phyloP scores from a whole-genome alignment of 2,888 invertebrate genomes.

The Leptopilina syphax region DNA sequence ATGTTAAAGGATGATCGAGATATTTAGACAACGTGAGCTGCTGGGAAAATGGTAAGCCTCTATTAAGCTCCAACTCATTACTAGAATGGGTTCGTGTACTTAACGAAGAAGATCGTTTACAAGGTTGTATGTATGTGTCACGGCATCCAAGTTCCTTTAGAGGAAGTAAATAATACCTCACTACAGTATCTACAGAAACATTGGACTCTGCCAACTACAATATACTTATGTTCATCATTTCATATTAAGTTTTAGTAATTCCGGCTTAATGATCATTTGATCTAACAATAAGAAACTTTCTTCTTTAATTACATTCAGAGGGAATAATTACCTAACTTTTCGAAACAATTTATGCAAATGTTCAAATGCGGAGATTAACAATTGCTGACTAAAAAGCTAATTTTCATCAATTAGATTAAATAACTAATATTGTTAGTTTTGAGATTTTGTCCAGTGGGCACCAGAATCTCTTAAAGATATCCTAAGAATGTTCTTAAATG shows the following conservation, averaged over 20 bases:
- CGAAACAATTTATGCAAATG: too few species aligned
- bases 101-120: constrained; percentile 31
- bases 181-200: neutral
- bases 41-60: constrained; percentile 29
- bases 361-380: too few species aligned
- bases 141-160: neutral
- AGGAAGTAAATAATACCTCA: constrained; percentile 24
- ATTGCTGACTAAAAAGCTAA: too few species aligned
- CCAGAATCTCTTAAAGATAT: too few species aligned
- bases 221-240: neutral
- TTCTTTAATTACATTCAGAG: too few species aligned
- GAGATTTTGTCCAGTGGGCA: too few species aligned
- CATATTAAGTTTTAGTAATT: neutral
- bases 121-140: constrained; percentile 1
- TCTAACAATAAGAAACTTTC: neutral
- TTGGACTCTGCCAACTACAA: neutral
- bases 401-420: too few species aligned
- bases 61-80: constrained; percentile 36
- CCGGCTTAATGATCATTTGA: neutral
- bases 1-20: constrained; percentile 22
- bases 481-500: too few species aligned
- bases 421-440: too few species aligned
- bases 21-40: constrained; percentile 35
- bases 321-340: too few species aligned
- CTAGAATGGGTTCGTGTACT: constrained; percentile 27